Evolutionary conservation across 2,113 vertebrate species (phyloP).

Genomic region (Garra rufa): DNA sequence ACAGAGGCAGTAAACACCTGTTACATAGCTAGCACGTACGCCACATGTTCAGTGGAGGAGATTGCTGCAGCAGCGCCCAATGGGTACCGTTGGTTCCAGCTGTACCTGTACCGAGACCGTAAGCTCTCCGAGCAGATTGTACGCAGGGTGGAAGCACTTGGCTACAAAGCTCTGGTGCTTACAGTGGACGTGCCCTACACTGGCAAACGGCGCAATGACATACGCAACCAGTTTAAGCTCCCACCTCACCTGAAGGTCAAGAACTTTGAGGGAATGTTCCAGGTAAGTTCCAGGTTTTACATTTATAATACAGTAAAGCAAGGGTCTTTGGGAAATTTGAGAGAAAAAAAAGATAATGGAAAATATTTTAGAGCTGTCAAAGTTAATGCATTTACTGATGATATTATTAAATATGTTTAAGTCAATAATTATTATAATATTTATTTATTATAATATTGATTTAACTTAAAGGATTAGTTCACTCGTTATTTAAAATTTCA

Average conservation of each 20-base stretch:
- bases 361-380: background rate
- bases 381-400: background rate
- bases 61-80: slow-evolving; percentile 79
- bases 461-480: too few relatives aligned
- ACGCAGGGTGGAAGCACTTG: slow-evolving; percentile 78
- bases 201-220: slow-evolving; percentile 85
- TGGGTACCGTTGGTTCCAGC: slow-evolving; percentile 91
- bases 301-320: background rate
- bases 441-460: background rate
- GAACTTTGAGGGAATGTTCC: slow-evolving; percentile 82
- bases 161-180: slow-evolving; percentile 91
- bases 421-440: background rate
- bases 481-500: too few relatives aligned
- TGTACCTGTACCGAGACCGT: slow-evolving; percentile 87
- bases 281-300: slow-evolving; percentile 80
- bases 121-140: slow-evolving; percentile 84
- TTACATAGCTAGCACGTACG: slow-evolving; percentile 88
- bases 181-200: slow-evolving; percentile 85
- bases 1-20: slow-evolving; percentile 81
- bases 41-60: slow-evolving; percentile 89
- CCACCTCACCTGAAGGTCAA: slow-evolving; percentile 83
- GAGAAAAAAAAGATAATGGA: background rate
- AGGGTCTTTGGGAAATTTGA: background rate
- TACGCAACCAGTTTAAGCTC: slow-evolving; percentile 86
- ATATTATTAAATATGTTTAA: too few relatives aligned